Base-by-base conservation (phyloP, 2,113 vertebrate genomes). In the Tupaia chinensis region DNA sequence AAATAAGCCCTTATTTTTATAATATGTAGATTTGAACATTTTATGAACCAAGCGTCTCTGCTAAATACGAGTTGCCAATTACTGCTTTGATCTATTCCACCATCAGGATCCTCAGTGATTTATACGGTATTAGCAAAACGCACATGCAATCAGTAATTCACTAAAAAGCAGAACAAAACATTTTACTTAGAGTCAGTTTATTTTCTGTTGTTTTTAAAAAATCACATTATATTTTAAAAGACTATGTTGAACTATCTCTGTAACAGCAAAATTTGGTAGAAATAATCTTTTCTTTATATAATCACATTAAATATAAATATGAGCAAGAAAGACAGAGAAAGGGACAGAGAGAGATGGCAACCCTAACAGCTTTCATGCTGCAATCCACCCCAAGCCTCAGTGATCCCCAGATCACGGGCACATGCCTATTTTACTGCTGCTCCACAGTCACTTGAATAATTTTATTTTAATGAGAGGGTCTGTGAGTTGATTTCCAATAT, bases 401-500 rank as follows among this genome's bases (percentile, higher is more conserved):
- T 44, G 44, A 44, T 44, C 44, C 44, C 44, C 44, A 44, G 44
- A 44, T 44, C 44, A 5, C 44, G 5, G 44, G 44, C 44, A 44
- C 44, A 44, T 44, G 44, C 44, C 3, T 44, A 4, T 44, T 44
- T 44, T 44, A 44, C 44, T 44, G 44, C 44, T 44, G 44, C 44
- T 4, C 44, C 44, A 44, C 5, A 4, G 44, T 44, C 44, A 44
- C 44, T 73, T 95, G 19, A 73, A 80, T 44, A 80, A 0, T 69
- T 68, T 93, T 69, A 80, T 97, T 95, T 96, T n/a, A 88, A 14
- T 14, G 8, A 2, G 25, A 89, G 5, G 0, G 3, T 23, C 60
- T 93, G 3, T 87, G 74, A 78, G 19, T 63, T 96, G 23, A 83
- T 70, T 90, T 95, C 56, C 13, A 58, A 44, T 95, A 68, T 86